A percentile compares a stretch with the other conserved stretches of the same genome.
Evolutionary conservation across 2,888 invertebrate genomes (phyloP).

Genomic region (Conomelus anceps): DNA sequence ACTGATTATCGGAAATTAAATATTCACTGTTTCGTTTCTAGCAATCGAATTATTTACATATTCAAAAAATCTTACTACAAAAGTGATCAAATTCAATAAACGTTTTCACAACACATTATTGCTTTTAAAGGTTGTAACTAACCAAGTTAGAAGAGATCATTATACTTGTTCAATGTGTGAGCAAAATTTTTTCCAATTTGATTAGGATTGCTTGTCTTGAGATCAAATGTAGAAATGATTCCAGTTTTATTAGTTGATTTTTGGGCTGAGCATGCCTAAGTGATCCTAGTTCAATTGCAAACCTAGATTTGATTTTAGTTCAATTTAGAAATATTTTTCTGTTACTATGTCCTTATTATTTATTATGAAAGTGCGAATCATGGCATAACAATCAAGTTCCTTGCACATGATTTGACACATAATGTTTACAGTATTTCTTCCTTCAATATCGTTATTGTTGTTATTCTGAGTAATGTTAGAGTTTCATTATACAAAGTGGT

Average conservation of each 20-base stretch:
- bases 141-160: neutral
- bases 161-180: neutral
- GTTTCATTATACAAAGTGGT: too few species aligned
- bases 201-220: neutral
- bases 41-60: neutral
- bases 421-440: too few species aligned
- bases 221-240: neutral
- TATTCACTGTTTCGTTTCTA: neutral
- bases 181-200: neutral
- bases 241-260: neutral
- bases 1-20: neutral
- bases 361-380: too few species aligned
- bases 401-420: too few species aligned
- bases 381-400: too few species aligned
- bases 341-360: too few species aligned
- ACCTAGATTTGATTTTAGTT: too few species aligned
- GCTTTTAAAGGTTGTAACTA: neutral
- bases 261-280: neutral
- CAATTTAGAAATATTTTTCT: too few species aligned
- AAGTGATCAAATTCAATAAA: neutral
- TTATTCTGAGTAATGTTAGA: too few species aligned
- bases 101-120: neutral
- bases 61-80: neutral
- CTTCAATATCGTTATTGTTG: too few species aligned
- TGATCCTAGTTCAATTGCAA: too few species aligned